phyloP scores from a whole-genome alignment of 2,797 vertebrate genomes.

The Cheirogaleus major region DNA sequence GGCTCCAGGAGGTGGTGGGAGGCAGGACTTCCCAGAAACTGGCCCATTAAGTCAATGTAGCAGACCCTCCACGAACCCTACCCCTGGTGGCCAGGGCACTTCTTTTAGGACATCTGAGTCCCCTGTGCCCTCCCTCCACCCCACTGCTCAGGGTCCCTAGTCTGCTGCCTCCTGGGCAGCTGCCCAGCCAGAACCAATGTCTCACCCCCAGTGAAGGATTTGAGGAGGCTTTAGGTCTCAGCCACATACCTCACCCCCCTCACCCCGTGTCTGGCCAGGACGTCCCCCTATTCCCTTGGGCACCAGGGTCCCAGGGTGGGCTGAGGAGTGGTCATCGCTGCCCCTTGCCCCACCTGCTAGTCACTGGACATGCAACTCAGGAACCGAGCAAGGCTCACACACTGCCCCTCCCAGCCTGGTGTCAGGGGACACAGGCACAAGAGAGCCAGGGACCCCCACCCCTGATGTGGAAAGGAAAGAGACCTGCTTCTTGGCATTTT shows the following conservation, averaged over 20 bases:
- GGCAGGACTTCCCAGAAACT: background rate
- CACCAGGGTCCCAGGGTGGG: conserved; percentile 41
- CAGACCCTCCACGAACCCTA: background rate
- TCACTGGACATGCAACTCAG: conserved; percentile 81
- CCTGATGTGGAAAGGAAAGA: background rate
- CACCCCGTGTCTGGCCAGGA: background rate
- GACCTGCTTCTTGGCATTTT: background rate
- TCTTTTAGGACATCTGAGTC: background rate
- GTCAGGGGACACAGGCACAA: conserved; percentile 7
- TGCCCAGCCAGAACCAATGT: background rate
- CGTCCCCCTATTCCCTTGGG: background rate
- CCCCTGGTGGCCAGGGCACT: background rate
- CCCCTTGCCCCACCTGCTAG: background rate
- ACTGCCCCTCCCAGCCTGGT: conserved; percentile 37
- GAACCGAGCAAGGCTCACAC: conserved; percentile 59
- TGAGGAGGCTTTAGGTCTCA: conserved; percentile 63
- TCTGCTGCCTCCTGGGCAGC: background rate
- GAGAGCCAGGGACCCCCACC: background rate
- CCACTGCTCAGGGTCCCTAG: conserved; percentile 47
- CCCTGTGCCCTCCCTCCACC: background rate
- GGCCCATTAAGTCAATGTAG: background rate
- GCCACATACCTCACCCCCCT: conserved; percentile 71
- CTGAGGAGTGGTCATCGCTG: background rate
- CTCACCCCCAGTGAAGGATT: conserved; percentile 63
- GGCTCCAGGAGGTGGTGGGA: background rate